Conservation (phyloP, 1,140 invertebrate species). For the Leptinotarsa undecemlineata region DNA sequence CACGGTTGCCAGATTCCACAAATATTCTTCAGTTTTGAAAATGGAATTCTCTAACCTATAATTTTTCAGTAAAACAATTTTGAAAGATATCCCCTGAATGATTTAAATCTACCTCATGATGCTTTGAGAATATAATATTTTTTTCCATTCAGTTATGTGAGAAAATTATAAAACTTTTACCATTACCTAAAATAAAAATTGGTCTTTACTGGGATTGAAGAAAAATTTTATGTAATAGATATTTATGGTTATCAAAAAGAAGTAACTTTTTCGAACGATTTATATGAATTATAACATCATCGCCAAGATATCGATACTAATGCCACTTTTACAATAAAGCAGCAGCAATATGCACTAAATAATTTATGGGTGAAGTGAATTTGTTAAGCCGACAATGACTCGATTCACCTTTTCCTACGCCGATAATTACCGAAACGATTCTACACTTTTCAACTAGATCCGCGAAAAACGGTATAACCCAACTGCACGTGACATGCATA, state of each 20-base stretch:
- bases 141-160: no score
- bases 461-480: neutral
- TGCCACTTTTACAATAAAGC: constrained; percentile 5
- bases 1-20: no score
- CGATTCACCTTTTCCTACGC: neutral
- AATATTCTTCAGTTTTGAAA: no score
- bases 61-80: no score
- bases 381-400: neutral
- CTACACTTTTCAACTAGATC: neutral
- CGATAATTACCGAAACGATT: neutral
- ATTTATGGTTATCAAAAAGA: constrained; percentile 5
- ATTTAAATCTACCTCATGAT: no score
- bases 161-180: no score
- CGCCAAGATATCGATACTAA: neutral
- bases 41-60: no score
- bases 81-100: no score
- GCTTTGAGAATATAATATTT: no score
- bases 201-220: neutral
- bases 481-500: constrained; percentile 14
- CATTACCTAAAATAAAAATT: neutral
- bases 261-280: neutral
- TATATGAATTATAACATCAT: constrained; percentile 1
- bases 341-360: neutral
- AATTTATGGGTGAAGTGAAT: neutral
- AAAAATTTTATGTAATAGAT: neutral